Conservation (phyloP, 2,797 vertebrate species). For the Merluccius polli region DNA sequence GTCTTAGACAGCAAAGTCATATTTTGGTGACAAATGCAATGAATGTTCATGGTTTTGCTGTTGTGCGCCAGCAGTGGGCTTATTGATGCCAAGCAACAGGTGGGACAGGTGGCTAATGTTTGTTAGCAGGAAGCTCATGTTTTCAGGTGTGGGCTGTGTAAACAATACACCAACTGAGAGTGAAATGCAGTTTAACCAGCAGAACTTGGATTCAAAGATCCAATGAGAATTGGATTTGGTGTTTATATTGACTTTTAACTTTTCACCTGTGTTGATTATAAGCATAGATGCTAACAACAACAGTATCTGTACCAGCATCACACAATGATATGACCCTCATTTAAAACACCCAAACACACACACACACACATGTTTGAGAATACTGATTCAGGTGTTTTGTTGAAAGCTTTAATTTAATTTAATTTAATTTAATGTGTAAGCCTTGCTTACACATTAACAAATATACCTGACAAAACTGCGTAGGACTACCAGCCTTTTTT, state of each 20-base stretch:
- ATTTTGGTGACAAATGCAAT: background rate
- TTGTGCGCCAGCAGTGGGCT: constrained; percentile 1
- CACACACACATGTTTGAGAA: background rate
- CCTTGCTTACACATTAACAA: background rate
- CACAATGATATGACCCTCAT: background rate
- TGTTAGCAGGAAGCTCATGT: constrained; percentile 12
- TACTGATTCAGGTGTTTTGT: background rate
- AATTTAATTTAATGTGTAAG: too few relatives aligned
- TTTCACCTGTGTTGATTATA: background rate
- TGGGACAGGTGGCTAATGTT: constrained; percentile 49
- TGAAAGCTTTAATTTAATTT: too few relatives aligned
- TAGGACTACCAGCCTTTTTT: too few relatives aligned
- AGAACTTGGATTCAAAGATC: background rate
- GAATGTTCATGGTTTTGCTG: background rate
- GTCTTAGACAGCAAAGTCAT: background rate
- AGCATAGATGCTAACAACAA: background rate
- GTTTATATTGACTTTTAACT: background rate
- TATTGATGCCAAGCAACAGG: constrained; percentile 45
- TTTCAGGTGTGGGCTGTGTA: constrained; percentile 12
- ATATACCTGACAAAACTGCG: background rate
- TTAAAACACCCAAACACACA: background rate
- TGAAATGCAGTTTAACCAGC: background rate
- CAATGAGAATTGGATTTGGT: background rate
- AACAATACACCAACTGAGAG: background rate
- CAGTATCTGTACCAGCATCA: background rate